Conservation (phyloP, 1,140 invertebrate species). For the Diprion similis region DNA sequence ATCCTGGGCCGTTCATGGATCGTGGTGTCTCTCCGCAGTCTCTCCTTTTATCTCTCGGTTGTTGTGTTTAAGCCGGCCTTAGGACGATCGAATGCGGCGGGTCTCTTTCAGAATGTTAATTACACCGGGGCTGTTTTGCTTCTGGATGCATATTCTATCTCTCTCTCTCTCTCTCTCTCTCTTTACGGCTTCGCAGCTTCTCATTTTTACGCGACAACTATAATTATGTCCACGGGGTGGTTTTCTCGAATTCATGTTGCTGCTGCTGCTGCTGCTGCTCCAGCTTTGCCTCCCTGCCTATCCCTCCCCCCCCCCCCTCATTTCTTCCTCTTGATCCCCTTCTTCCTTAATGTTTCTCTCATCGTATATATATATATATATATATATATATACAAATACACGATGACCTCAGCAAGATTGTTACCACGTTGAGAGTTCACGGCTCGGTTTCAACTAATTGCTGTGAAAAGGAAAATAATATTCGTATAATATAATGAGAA, state of each 20-base stretch:
- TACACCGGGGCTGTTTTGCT: slow-evolving; percentile 24
- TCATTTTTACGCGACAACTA: slow-evolving; percentile 42
- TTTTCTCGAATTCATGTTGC: no score
- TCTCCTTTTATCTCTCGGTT: neutral
- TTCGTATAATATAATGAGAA: no score
- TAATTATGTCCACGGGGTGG: slow-evolving; percentile 39
- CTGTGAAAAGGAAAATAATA: no score
- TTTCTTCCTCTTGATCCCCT: neutral
- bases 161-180: slow-evolving; percentile 22
- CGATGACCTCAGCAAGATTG: slow-evolving; percentile 5
- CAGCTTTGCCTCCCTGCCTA: neutral
- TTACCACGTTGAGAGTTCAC: neutral
- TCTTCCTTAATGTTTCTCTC: neutral
- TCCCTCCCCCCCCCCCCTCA: neutral
- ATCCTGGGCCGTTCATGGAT: neutral
- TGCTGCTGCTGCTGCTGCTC: no score
- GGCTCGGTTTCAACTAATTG: no score
- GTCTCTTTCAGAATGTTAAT: slow-evolving; percentile 38
- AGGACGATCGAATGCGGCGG: neutral
- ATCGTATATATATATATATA: no score
- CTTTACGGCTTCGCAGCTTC: slow-evolving; percentile 34
- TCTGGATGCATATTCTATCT: slow-evolving; percentile 21
- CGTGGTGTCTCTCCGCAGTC: slow-evolving; percentile 7
- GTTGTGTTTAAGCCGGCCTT: neutral
- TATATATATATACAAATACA: neutral